Evolutionary conservation across 2,888 invertebrate genomes (phyloP), one percentile per base, ranked within the genome.

Genomic region (Aphrophora alni): DNA sequence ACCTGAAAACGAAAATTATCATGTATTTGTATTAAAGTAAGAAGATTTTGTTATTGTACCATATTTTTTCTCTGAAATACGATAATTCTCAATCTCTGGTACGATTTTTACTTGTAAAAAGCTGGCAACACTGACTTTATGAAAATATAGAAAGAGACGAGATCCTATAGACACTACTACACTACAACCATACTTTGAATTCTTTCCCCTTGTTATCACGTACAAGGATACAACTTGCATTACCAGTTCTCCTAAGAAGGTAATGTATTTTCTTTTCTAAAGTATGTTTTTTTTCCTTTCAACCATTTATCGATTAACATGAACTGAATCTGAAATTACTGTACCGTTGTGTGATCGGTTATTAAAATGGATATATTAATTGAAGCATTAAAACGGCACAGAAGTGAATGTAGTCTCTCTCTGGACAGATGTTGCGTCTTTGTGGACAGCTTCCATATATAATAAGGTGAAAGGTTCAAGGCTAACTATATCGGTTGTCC

Each of bases 391-490:
- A 12, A 44, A 14, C 44, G 44, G 44, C 44, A 44, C 44, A 12
- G 44, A 44, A 44, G 44, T 44, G 44, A 44, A 44, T 44, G 44
- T 44, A 44, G 10, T 17, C n/a, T n/a, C n/a, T 4, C n/a, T 10
- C 44, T 17, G 2, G 59, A 59, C 59, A 59, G 59, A 59, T 59
- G 44, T 14, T 44, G 33, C 8, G 5, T 44, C 44, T 44, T 10
- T 59, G 59, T 21, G 59, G 44, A 44, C 44, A 44, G 17, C 44
- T 33, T 33, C 44, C 12, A 44, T 44, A 44, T 44, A 17, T 44
- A n/a, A n/a, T n/a, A 59, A 59, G 59, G 59, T 59, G 59, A 59
- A 59, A 59, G 59, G 59, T 59, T 59, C 59, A 59, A 59, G 59
- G 59, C 44, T 14, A 2, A 14, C 10, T 14, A 10, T 44, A 33